Percentiles rank a stretch among this genome's conserved stretches.
These are phyloP conservation scores for Cariama cristata DNA, from an alignment of 2,113 vertebrate genomes.

Conservation along the genomic window DNA sequence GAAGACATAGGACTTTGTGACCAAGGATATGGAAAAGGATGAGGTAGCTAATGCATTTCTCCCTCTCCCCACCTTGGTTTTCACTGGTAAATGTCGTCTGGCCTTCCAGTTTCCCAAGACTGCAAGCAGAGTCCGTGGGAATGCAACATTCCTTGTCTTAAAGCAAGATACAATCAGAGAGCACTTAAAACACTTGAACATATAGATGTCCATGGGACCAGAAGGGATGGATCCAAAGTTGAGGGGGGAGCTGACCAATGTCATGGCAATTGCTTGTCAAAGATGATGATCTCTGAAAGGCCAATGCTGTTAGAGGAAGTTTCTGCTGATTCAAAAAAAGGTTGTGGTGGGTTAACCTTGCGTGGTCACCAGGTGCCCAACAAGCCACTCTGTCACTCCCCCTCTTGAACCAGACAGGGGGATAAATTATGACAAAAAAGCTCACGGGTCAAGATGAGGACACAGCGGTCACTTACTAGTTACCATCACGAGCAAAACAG, in stretches of 20 bases:
- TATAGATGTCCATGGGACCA: background rate
- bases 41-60: background rate
- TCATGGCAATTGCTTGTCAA: background rate
- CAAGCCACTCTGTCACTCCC: background rate
- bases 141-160: background rate
- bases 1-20: background rate
- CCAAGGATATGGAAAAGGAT: background rate
- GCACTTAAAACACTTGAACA: background rate
- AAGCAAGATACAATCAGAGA: background rate
- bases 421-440: background rate
- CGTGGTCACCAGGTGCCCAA: background rate
- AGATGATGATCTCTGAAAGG: background rate
- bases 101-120: background rate
- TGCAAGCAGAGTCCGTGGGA: background rate
- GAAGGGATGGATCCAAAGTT: background rate
- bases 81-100: background rate
- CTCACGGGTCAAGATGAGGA: background rate
- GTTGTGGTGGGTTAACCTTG: background rate
- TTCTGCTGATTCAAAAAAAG: background rate
- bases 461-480: background rate
- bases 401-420: background rate
- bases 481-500: background rate
- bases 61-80: background rate
- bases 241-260: background rate
- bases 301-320: background rate